Evolutionary conservation across 1,140 invertebrate genomes (phyloP), one percentile per base, ranked within the genome.

Genomic region (Cryptotermes secundus): DNA sequence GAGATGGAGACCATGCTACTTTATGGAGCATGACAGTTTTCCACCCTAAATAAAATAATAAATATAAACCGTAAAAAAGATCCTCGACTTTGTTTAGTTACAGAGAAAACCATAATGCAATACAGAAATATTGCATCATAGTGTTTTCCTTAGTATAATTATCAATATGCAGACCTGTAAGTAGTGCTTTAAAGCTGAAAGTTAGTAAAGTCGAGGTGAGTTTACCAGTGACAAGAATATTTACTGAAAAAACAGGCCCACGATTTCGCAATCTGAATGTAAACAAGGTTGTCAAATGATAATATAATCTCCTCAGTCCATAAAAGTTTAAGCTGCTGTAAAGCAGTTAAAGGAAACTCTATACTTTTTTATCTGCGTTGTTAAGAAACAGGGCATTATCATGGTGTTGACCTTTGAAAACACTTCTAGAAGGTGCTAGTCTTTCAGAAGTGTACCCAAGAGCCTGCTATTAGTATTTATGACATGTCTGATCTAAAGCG

Each of bases 41-140:
- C 26, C 59, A 72, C 59, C 53, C 59, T n/a, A 72, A 72, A 72
- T 72, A 72, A 72, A 72, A 72, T 72, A 72, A 72, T 72, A 72
- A n/a, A 72, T 72, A 72, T 72, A 72, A 31, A 72, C 26, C 59
- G n/a, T 72, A 1, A 72, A n/a, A 72, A n/a, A 72, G 31, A 31
- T 72, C 59, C 14, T 6, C 26, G 4, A 4, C n/a, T 31, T 72
- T 72, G 59, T 72, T 72, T 10, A 72, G 26, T 31, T 31, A 31
- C 14, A 72, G 59, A 31, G 59, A 72, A 22, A 49, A 72, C 2
- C n/a, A 72, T 0, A 72, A 72, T 9, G 31, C 59, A n/a, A n/a
- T 72, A 72, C 59, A n/a, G 31, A n/a, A n/a, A 72, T 22, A n/a
- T 19, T 19, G 19, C 26, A 59, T 4, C 38, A 42, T 1, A 22